These are phyloP conservation scores for Eupelmus urozonus DNA, from an alignment of 2,888 invertebrate genomes.

Conservation along the genomic window DNA sequence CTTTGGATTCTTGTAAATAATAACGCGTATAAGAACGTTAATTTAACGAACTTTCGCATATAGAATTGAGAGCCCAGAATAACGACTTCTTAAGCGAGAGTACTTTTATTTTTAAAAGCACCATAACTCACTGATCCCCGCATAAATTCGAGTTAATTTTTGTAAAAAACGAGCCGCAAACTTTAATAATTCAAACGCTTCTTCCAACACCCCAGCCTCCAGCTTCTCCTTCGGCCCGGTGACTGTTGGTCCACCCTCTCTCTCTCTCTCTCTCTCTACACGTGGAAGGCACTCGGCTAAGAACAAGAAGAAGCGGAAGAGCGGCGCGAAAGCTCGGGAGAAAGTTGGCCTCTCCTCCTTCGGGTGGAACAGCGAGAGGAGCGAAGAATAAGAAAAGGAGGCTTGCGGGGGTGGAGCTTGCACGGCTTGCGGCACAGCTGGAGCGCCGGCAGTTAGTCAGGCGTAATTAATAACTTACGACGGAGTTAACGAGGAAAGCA, in stretches of 20 bases:
- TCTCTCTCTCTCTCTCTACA: background rate
- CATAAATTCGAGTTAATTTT: background rate
- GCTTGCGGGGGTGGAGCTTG: constrained; percentile 1
- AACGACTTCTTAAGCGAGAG: too few relatives aligned
- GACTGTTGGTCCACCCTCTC: constrained; percentile 33
- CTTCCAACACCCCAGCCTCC: background rate
- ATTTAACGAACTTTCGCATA: too few relatives aligned
- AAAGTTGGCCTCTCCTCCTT: constrained; percentile 32
- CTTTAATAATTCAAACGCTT: constrained; percentile 31
- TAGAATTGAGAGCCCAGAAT: too few relatives aligned
- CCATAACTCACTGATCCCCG: background rate
- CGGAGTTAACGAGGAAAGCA: constrained; percentile 70
- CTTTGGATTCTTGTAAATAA: too few relatives aligned
- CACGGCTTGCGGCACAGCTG: constrained; percentile 74
- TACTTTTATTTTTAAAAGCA: too few relatives aligned
- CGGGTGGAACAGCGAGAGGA: background rate
- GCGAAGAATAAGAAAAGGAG: constrained; percentile 41
- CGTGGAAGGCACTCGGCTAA: too few relatives aligned
- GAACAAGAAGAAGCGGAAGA: constrained; percentile 15
- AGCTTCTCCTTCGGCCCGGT: constrained; percentile 6
- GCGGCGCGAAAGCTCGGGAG: constrained; percentile 31
- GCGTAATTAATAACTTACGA: constrained; percentile 76
- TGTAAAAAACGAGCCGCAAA: background rate
- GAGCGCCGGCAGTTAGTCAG: constrained; percentile 73
- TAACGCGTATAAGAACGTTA: too few relatives aligned